Percentiles rank a stretch among this genome's conserved stretches.
These are phyloP conservation scores for Eristalis pertinax DNA, from an alignment of 2,888 invertebrate genomes.

Conservation along the genomic window DNA sequence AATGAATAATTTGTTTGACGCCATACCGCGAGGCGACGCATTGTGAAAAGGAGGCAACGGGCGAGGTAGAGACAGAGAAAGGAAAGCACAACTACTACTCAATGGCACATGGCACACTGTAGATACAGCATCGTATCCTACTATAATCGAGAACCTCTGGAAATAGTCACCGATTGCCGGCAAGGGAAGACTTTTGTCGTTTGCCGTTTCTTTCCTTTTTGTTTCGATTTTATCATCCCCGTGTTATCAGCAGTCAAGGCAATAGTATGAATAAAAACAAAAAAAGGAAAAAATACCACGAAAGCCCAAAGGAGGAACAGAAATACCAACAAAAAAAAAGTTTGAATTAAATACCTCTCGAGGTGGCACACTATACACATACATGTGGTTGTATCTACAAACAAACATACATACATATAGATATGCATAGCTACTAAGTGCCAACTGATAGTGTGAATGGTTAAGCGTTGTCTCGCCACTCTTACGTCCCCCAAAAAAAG, in stretches of 20 bases:
- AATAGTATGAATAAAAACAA: not conserved
- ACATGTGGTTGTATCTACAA: not conserved
- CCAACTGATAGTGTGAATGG: conserved; percentile 53
- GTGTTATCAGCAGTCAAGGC: conserved; percentile 24
- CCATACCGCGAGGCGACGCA: conserved; percentile 26
- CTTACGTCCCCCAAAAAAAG: conserved; percentile 55
- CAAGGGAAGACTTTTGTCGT: not conserved
- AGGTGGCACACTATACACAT: not conserved
- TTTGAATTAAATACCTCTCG: conserved; percentile 49
- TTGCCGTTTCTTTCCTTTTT: not conserved
- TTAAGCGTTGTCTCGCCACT: conserved; percentile 51
- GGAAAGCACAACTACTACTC: conserved; percentile 8
- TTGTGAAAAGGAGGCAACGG: not conserved
- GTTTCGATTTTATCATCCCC: conserved; percentile 5
- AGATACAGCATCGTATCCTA: conserved; percentile 15
- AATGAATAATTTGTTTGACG: conserved; percentile 51
- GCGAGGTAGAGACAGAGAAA: not conserved
- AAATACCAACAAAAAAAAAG: conserved; percentile 3
- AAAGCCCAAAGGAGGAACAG: conserved; percentile 1
- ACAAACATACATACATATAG: not conserved
- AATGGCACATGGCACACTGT: conserved; percentile 17
- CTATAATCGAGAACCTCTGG: conserved; percentile 13
- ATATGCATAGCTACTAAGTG: conserved; percentile 12
- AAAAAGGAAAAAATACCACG: conserved; percentile 8
- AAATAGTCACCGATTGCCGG: conserved; percentile 33